Conservation (phyloP, 2,797 vertebrate species). For the Microctenopoma lineatum region DNA sequence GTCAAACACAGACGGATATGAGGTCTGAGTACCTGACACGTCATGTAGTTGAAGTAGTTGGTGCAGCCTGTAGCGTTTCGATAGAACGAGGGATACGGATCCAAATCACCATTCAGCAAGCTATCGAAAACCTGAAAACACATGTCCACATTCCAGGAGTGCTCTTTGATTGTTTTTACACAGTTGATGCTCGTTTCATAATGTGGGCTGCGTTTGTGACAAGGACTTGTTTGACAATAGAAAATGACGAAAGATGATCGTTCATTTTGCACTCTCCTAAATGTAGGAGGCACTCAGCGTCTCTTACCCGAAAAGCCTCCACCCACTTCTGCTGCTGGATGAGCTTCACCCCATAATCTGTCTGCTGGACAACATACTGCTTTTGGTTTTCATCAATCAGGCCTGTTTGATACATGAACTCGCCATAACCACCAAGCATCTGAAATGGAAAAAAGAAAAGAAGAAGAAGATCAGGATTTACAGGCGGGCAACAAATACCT, state of each 20-base stretch:
- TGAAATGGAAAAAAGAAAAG: slow-evolving; percentile 22
- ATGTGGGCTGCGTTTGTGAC: neutral
- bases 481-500: neutral
- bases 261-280: neutral
- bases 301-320: slow-evolving; percentile 84
- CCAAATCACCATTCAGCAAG: slow-evolving; percentile 84
- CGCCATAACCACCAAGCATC: slow-evolving; percentile 84
- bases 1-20: neutral
- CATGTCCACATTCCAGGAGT: neutral
- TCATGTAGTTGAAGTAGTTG: slow-evolving; percentile 87
- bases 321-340: slow-evolving; percentile 86
- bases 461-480: too few relatives aligned
- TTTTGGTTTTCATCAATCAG: slow-evolving; percentile 80
- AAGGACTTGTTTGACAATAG: neutral
- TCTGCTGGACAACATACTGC: slow-evolving; percentile 79
- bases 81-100: slow-evolving; percentile 81
- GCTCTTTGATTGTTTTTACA: neutral
- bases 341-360: slow-evolving; percentile 75
- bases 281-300: neutral
- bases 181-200: neutral
- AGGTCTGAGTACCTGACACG: slow-evolving; percentile 79
- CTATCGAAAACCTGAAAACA: slow-evolving; percentile 83
- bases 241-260: neutral
- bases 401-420: slow-evolving; percentile 83
- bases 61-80: slow-evolving; percentile 88